Evolutionary conservation across 2,113 vertebrate genomes (phyloP).

Genomic region (Nanorana parkeri): DNA sequence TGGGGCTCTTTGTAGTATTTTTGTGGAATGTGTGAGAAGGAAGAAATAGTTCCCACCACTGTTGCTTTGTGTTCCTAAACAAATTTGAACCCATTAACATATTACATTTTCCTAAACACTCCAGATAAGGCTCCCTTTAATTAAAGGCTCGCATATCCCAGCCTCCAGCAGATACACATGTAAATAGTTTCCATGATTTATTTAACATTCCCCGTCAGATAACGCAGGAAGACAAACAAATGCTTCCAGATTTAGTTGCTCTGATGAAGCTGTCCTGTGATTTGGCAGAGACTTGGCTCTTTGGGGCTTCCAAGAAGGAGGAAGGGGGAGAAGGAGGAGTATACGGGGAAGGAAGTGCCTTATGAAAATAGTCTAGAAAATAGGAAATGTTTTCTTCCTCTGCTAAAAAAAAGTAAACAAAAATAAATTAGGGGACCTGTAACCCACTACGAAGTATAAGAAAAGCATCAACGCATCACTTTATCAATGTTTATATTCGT

Average conservation of each 20-base stretch:
- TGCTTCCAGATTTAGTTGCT: conserved; percentile 3
- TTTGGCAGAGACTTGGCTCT: no score
- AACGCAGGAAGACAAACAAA: conserved; percentile 8
- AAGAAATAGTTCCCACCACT: background rate
- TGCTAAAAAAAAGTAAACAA: no score
- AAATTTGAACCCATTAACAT: conserved; percentile 19
- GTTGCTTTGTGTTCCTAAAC: background rate
- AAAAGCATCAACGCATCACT: no score
- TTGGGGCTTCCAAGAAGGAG: no score
- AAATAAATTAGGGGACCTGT: no score
- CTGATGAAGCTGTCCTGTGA: no score
- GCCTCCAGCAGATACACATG: background rate
- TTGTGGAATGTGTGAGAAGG: background rate
- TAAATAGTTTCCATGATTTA: conserved; percentile 2
- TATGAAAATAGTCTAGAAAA: no score
- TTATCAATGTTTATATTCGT: no score
- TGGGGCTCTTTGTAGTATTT: background rate
- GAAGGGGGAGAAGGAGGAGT: no score
- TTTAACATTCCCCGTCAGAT: conserved; percentile 11
- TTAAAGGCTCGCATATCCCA: background rate
- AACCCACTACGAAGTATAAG: no score
- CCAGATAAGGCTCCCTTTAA: background rate
- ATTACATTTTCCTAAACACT: background rate
- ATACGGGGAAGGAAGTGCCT: no score
- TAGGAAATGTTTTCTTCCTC: no score